phyloP scores from a whole-genome alignment of 2,888 invertebrate species.

The Calameuta idolon region DNA sequence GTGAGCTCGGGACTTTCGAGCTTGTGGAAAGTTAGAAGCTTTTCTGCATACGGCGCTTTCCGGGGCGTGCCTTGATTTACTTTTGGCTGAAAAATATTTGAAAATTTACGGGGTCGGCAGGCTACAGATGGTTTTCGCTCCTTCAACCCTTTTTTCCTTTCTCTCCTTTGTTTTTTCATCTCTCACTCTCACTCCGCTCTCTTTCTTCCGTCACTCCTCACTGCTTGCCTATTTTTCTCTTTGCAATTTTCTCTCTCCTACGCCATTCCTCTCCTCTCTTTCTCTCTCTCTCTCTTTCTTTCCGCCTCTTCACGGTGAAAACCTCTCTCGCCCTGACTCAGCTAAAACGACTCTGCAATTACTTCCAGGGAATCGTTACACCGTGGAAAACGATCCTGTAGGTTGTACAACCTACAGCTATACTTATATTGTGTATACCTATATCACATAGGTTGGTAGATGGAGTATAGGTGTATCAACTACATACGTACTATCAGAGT shows the following conservation, averaged over 20 bases:
- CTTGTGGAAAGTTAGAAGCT: too few relatives aligned
- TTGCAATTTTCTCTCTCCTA: conserved; percentile 13
- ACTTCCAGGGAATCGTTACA: conserved; percentile 60
- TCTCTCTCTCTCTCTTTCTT: conserved; percentile 28
- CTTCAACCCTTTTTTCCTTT: conserved; percentile 6
- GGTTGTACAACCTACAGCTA: conserved; percentile 35
- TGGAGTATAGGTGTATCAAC: too few relatives aligned
- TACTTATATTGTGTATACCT: conserved; percentile 20
- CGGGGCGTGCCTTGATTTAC: conserved; percentile 45
- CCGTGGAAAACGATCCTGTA: conserved; percentile 56
- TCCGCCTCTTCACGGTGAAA: conserved; percentile 22
- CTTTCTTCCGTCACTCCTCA: conserved; percentile 15
- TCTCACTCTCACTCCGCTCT: not conserved
- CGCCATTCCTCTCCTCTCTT: conserved; percentile 25
- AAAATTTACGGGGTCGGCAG: conserved; percentile 55
- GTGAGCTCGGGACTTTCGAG: too few relatives aligned
- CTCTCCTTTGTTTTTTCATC: not conserved
- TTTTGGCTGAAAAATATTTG: conserved; percentile 57
- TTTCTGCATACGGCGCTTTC: conserved; percentile 37
- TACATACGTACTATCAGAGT: too few relatives aligned
- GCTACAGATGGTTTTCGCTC: conserved; percentile 34
- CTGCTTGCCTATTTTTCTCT: conserved; percentile 7
- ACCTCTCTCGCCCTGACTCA: conserved; percentile 53
- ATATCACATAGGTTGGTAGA: too few relatives aligned
- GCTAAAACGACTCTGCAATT: conserved; percentile 60